Percentiles rank a stretch among this genome's conserved stretches.
Evolutionary conservation across 2,888 invertebrate genomes (phyloP).

Genomic region (Agrotis exclamationis): DNA sequence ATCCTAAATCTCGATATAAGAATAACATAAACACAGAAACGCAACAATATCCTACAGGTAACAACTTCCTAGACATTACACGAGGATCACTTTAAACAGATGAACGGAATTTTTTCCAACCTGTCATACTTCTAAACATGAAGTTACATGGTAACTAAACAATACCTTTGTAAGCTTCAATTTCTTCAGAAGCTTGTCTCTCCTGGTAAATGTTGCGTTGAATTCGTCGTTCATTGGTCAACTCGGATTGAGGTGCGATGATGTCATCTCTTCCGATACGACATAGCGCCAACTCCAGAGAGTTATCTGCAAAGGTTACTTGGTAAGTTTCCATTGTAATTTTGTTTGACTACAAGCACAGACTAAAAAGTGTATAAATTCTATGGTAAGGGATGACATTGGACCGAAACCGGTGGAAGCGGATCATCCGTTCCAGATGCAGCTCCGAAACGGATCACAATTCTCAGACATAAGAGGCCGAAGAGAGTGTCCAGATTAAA

Average conservation of each 20-base stretch:
- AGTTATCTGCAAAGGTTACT: conserved; percentile 86
- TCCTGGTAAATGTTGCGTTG: conserved; percentile 90
- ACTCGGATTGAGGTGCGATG: conserved; percentile 95
- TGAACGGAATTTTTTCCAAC: neutral
- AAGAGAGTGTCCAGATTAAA: too few relatives aligned
- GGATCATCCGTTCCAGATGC: too few relatives aligned
- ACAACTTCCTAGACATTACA: too few relatives aligned
- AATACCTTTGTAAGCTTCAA: conserved; percentile 88
- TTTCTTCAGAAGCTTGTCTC: conserved; percentile 89
- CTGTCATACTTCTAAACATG: neutral
- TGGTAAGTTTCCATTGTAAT: neutral
- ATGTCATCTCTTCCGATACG: conserved; percentile 98
- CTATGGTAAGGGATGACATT: too few relatives aligned
- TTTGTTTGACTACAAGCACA: neutral
- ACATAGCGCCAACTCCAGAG: conserved; percentile 95
- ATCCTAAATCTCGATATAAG: too few relatives aligned
- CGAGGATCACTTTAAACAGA: neutral
- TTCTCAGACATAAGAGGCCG: too few relatives aligned
- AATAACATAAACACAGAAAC: too few relatives aligned
- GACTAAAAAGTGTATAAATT: too few relatives aligned
- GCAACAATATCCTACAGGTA: too few relatives aligned
- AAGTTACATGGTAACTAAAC: neutral
- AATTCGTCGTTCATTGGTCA: conserved; percentile 89
- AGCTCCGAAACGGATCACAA: too few relatives aligned
- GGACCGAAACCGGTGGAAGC: too few relatives aligned